phyloP scores from a whole-genome alignment of 2,113 vertebrate species.

The Vulpes lagopus region DNA sequence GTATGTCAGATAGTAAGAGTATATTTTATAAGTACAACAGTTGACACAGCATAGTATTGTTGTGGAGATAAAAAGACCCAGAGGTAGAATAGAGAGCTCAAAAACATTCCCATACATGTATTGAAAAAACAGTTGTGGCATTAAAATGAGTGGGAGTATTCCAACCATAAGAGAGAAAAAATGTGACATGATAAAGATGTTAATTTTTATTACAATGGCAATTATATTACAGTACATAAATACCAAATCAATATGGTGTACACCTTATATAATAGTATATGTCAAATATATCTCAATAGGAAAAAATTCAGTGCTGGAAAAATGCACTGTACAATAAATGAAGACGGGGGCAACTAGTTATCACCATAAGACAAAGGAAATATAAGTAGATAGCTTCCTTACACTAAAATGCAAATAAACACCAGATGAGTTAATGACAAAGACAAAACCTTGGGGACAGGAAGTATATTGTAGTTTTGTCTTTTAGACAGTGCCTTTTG shows the following conservation, averaged over 20 bases:
- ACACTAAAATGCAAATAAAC: background rate
- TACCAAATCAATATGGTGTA: background rate
- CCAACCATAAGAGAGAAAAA: background rate
- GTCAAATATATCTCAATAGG: background rate
- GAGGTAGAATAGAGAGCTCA: background rate
- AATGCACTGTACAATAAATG: background rate
- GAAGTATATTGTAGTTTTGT: background rate
- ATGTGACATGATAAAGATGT: background rate
- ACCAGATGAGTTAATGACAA: background rate
- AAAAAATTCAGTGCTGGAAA: background rate
- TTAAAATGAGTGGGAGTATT: background rate
- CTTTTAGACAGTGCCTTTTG: background rate
- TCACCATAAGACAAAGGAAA: background rate
- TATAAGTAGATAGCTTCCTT: background rate
- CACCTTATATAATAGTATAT: background rate
- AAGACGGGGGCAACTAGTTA: background rate
- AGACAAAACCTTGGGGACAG: background rate
- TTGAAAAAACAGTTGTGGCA: background rate
- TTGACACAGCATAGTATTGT: background rate
- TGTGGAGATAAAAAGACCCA: background rate
- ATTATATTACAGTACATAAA: background rate
- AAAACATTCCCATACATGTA: background rate
- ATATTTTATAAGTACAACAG: background rate
- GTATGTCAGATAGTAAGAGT: background rate
- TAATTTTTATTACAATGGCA: background rate